Base-by-base conservation (phyloP, 2,888 invertebrate genomes). In the Agriopis aurantiaria region DNA sequence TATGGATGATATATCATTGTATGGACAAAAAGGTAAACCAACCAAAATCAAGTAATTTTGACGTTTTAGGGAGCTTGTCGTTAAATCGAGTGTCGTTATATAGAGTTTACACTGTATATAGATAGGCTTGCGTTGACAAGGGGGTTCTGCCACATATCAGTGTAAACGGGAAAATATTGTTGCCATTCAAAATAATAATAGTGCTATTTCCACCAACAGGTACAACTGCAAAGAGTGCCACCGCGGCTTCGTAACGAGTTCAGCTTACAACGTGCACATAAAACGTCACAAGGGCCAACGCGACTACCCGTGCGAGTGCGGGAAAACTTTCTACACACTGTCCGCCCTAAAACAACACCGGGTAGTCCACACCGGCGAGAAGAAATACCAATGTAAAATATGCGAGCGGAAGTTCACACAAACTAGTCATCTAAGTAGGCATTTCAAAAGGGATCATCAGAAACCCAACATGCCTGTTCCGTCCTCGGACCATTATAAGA, bases 361-460 rank as follows among this genome's bases (percentile, higher is more conserved):
- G 63, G 90, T 92, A 0, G 93, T 93, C 0, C 94, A 94, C 69
- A 93, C 94, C 0, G 94, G 94, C 1, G 91, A 93, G 72, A 93
- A 93, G 72, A 92, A 88, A 57, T 94, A 93, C 76, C 92, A 92
- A 68, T 94, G 94, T 71, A 91, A 89, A 69, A 88, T 93, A 71
- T 94, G 94, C 65, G 89, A 92, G 7, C 83, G 92, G 40, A 93
- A 91, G 69, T 94, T 93, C 80, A 87, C 93, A 0, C 94, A 94
- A 74, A 89, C 91, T 0, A 91, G 93, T 69, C 94, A 94, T 74
- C 69, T 94, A 2, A 91, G 88, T 7, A 81, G 94, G 12, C 94
- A 94, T 80, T 93, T 91, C 68, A 92, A 92, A 68, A 81, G 89
- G 51, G 93, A 93, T 49, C 94, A 94, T 68, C 88, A 85, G 2